A percentile compares a stretch with the other conserved stretches of the same genome.
Conservation (phyloP, 2,113 vertebrate species). For the Lucifuga dentata region DNA sequence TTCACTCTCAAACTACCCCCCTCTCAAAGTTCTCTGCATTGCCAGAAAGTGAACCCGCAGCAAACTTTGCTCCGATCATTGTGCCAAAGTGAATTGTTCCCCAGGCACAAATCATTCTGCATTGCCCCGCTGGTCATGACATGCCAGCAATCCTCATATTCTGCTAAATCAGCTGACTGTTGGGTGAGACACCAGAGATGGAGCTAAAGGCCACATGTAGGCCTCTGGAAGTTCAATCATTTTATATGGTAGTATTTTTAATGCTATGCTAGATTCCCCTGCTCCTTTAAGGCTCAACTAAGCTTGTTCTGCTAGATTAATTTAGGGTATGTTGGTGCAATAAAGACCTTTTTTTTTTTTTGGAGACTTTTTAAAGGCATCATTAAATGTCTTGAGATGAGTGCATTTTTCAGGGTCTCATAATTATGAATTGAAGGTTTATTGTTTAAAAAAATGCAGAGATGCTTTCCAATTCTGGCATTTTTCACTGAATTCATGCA, state of each 20-base stretch:
- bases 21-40: conserved; percentile 46
- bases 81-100: conserved; percentile 54
- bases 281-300: too few relatives aligned
- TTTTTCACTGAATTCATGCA: too few relatives aligned
- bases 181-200: conserved; percentile 31
- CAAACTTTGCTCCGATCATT: conserved; percentile 36
- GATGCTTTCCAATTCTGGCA: too few relatives aligned
- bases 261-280: background rate
- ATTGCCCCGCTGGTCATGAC: conserved; percentile 20
- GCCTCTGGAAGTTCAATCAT: conserved; percentile 37
- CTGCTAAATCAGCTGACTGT: conserved; percentile 33
- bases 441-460: too few relatives aligned
- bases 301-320: too few relatives aligned
- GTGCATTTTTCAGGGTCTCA: too few relatives aligned
- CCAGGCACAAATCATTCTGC: conserved; percentile 20
- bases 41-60: conserved; percentile 41
- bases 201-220: conserved; percentile 20
- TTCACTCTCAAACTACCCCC: conserved; percentile 12
- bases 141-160: conserved; percentile 49
- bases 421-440: too few relatives aligned
- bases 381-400: too few relatives aligned
- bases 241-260: conserved; percentile 24
- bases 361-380: too few relatives aligned
- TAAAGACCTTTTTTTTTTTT: too few relatives aligned
- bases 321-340: too few relatives aligned